phyloP scores from a whole-genome alignment of 2,113 vertebrate genomes.

The Uria aalge region DNA sequence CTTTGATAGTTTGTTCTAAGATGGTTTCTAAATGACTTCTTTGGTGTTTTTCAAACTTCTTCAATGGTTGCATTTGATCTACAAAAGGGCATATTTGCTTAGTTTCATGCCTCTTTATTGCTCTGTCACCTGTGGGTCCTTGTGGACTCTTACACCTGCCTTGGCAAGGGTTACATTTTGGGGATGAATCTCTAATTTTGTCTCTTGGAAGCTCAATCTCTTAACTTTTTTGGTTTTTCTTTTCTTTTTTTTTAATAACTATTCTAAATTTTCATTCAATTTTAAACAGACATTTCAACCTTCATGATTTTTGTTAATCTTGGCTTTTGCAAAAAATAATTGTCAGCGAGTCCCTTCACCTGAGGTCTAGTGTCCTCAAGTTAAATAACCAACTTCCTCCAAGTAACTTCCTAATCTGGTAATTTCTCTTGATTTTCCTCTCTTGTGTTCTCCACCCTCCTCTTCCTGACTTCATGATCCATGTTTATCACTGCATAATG shows the following conservation, averaged over 20 bases:
- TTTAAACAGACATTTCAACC: neutral
- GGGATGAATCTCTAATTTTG: neutral
- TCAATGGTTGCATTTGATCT: neutral
- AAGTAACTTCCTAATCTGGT: constrained; percentile 33
- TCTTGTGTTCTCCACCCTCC: neutral
- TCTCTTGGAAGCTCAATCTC: neutral
- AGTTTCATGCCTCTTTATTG: neutral
- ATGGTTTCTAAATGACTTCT: neutral
- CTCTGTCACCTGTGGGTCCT: neutral
- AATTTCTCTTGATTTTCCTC: neutral
- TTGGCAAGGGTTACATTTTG: neutral
- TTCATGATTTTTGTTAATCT: neutral
- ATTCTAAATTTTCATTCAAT: neutral
- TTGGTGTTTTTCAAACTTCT: neutral
- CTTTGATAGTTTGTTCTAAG: neutral
- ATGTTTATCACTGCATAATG: neutral
- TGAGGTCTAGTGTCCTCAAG: neutral
- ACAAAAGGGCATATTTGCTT: neutral
- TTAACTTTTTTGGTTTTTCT: neutral
- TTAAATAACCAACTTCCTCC: constrained; percentile 37
- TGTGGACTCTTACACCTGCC: neutral
- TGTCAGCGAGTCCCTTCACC: neutral
- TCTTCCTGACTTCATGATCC: neutral
- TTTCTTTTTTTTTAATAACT: neutral
- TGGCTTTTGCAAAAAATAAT: neutral